Evolutionary conservation across 1,140 invertebrate species (phyloP).

Genomic region (Aphaenogaster rudis): DNA sequence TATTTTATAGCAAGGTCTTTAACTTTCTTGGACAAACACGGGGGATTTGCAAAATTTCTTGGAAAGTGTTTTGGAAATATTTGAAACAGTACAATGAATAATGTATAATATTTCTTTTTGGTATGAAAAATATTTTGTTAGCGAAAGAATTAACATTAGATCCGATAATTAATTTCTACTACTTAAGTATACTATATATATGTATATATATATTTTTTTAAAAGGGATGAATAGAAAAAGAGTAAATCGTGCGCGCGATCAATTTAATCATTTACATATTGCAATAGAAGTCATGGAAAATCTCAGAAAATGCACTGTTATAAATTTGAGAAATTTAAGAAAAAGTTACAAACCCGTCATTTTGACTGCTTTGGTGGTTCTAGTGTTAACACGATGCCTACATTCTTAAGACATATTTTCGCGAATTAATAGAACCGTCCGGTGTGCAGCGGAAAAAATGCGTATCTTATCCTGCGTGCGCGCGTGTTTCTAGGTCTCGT

Average conservation of each 20-base stretch:
- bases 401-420: slow-evolving; percentile 10
- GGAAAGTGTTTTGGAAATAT: neutral
- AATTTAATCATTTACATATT: too few relatives aligned
- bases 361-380: too few relatives aligned
- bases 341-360: too few relatives aligned
- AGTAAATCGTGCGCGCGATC: too few relatives aligned
- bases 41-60: neutral
- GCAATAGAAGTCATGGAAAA: too few relatives aligned
- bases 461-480: slow-evolving; percentile 27
- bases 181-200: too few relatives aligned
- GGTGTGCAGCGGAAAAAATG: neutral
- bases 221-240: too few relatives aligned
- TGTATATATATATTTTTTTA: too few relatives aligned
- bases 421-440: neutral
- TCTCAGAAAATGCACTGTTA: too few relatives aligned
- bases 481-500: slow-evolving; percentile 57
- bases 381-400: neutral
- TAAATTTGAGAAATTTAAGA: too few relatives aligned
- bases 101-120: neutral
- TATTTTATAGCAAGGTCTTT: neutral
- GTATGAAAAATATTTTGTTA: neutral
- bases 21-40: neutral
- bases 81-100: neutral
- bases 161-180: too few relatives aligned
- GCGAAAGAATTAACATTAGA: neutral